Base-by-base conservation (phyloP, 2,113 vertebrate species). In the Archilochus colubris region DNA sequence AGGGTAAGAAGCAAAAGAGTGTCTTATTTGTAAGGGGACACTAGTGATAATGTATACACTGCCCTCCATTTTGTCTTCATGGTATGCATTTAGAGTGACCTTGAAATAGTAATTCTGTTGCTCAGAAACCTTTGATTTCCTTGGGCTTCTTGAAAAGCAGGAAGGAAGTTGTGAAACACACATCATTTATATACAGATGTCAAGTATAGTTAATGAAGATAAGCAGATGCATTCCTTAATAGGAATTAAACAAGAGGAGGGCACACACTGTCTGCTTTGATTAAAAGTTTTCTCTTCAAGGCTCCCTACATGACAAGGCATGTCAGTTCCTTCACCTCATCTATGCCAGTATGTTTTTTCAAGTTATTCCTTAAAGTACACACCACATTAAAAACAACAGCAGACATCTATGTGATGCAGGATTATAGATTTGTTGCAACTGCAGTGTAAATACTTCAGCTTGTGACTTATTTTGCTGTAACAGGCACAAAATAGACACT, bases 171-270 rank as follows among this genome's bases (percentile, higher is more conserved):
- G 86, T 79, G 86, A 92, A 90, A 89, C 54, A 46, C 38, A 30
- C 22, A 62, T 73, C 25, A n/a, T n/a, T 57, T 58, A 76, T 75
- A 84, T 87, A 89, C 83, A 94, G 58, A 94, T 61, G 86, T 93
- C 69, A 87, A 93, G 74, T 79, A 85, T 69, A 79, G 46, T 86
- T 91, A 96, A 84, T 86, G 89, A 91, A 95, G 86, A 91, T 67
- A 95, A 97, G 77, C 77, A 96, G 86, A 96, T 82, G 46, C 86
- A 79, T 96, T 94, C 91, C 78, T 91, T 82, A 82, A 58, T 11
- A 85, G 58, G 17, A 82, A 89, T 93, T 92, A 89, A 94, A 76
- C 13, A 51, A 20, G 50, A 84, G 4, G 12, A 84, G 50, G 58
- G 66, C 92, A 76, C 64, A 91, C 3, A 12, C 10, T 76, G 78